Conservation (phyloP, 2,888 invertebrate genomes). For the Choristoneura rosaceana region DNA sequence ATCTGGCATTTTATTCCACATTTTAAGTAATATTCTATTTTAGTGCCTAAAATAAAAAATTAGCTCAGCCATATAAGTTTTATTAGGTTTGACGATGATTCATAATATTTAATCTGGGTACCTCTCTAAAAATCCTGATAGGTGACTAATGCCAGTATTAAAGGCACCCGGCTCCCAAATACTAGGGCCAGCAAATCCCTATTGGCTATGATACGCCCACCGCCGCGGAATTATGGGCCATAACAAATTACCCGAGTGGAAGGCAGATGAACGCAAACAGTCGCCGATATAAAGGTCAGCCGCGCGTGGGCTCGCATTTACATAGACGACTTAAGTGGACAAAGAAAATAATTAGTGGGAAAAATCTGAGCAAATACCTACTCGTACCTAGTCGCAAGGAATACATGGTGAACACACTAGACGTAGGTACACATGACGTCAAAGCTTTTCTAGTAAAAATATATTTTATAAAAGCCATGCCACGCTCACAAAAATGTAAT, state of each 20-base stretch:
- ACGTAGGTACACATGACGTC: neutral
- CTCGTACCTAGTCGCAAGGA: neutral
- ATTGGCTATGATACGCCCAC: conserved; percentile 16
- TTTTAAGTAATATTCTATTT: neutral
- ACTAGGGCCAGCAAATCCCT: neutral
- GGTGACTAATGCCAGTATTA: neutral
- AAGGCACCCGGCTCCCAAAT: neutral
- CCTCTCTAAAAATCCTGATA: neutral
- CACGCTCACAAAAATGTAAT: neutral
- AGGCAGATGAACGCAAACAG: conserved; percentile 16
- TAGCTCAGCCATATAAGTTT: neutral
- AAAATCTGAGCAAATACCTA: neutral
- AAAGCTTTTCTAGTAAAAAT: neutral
- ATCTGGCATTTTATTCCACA: neutral
- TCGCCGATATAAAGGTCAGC: conserved; percentile 20
- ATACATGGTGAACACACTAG: neutral
- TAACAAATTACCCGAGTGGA: conserved; percentile 10
- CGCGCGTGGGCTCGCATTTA: conserved; percentile 5
- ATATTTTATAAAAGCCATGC: neutral
- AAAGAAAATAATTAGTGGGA: conserved; percentile 3
- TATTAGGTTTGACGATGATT: neutral
- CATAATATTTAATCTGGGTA: neutral
- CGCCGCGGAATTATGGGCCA: conserved; percentile 12
- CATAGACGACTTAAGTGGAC: neutral
- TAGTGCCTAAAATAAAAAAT: neutral